Conservation (phyloP, 2,888 invertebrate genomes). For the Schrankia costaestrigalis region DNA sequence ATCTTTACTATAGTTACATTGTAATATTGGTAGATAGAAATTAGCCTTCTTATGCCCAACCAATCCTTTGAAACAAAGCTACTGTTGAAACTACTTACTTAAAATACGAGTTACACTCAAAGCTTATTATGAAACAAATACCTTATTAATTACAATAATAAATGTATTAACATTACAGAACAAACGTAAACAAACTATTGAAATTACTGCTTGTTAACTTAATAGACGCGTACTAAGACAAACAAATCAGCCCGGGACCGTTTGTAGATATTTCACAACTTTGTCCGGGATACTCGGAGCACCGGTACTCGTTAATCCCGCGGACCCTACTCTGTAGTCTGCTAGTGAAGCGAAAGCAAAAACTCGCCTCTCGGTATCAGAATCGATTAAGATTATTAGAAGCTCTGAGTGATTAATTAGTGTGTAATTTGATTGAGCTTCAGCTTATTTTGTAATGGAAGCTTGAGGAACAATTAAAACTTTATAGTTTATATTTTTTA, state of each 20-base stretch:
- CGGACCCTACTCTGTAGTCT: slow-evolving; percentile 16
- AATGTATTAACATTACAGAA: slow-evolving; percentile 3
- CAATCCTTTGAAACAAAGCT: too few relatives aligned
- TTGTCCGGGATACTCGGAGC: slow-evolving; percentile 27
- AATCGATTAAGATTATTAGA: slow-evolving; percentile 6
- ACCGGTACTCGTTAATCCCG: slow-evolving; percentile 41
- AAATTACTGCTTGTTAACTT: slow-evolving; percentile 35
- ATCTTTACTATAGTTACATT: too few relatives aligned
- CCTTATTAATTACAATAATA: too few relatives aligned
- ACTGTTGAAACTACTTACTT: too few relatives aligned
- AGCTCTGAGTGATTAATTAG: slow-evolving; percentile 6
- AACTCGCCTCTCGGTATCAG: slow-evolving; percentile 5
- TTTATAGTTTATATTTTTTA: too few relatives aligned
- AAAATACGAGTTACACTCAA: too few relatives aligned
- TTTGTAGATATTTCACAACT: slow-evolving; percentile 39
- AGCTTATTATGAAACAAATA: too few relatives aligned
- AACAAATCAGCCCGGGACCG: slow-evolving; percentile 35
- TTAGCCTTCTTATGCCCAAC: too few relatives aligned
- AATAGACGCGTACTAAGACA: slow-evolving; percentile 38
- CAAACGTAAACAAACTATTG: slow-evolving; percentile 26
- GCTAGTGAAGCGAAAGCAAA: slow-evolving; percentile 22
- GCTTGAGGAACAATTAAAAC: too few relatives aligned
- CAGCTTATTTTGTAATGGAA: background rate
- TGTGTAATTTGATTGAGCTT: slow-evolving; percentile 7
- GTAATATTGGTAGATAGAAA: too few relatives aligned